Evolutionary conservation across 2,888 invertebrate genomes (phyloP), one percentile per base, ranked within the genome.

Genomic region (Oscheius sp.): DNA sequence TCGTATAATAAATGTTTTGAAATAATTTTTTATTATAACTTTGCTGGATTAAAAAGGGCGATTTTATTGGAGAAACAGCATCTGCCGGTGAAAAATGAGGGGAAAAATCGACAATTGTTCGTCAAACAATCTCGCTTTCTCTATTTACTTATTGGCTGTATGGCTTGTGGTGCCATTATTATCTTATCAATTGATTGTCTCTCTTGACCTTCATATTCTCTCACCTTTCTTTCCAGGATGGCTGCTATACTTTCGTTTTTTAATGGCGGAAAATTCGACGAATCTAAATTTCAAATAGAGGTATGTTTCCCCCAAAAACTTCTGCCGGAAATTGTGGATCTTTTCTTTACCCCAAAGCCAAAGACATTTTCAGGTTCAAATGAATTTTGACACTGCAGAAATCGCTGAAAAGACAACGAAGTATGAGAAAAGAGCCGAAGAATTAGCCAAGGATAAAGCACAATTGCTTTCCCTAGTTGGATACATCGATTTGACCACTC

Each of bases 401-500:
- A 80, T 80, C 39, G 69, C 75, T 6, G 65, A 58, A 25, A 65
- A 69, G 5, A 77, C 71, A 20, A 58, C 53, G 20, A 53, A 67
- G 25, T 76, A 69, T 53, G 75, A 77, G 65, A 70, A 70, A 42
- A 69, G 70, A 25, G 80, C 76, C n/a, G 73, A 73, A 67, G 68
- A 69, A 17, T 61, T 73, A 5, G 25, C 69, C 42, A 69, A 65
- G 64, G 64, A 82, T 81, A 77, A 72, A 57, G 76, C 73, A 5
- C 75, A 82, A 66, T 57, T 96, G 15, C 84, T 94, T 27, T 91
- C 92, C 86, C 93, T 94, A 0, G 89, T 96, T 6, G 91, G 92
- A 34, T 91, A 93, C 68, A 93, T 96, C 74, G 97, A 98, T 88
- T 90, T 98, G 76, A 98, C 97, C 0, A 95, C 95, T 1, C 89